Percentiles rank a stretch among this genome's conserved stretches.
phyloP scores from a whole-genome alignment of 2,888 invertebrate genomes.

The Lycaena phlaeas region DNA sequence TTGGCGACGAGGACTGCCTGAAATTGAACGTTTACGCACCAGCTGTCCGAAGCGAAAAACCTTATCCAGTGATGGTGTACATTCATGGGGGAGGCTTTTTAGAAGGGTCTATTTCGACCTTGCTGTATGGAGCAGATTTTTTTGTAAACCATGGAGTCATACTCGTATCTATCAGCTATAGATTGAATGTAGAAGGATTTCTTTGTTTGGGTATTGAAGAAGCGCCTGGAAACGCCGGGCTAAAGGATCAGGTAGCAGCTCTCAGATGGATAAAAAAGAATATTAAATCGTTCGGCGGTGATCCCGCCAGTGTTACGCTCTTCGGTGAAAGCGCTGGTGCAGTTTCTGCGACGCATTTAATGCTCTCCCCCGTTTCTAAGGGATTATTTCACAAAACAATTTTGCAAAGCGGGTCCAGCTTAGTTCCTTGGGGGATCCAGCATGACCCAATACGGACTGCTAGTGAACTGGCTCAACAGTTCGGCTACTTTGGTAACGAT shows the following conservation, averaged over 20 bases:
- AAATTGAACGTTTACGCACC: slow-evolving; percentile 55
- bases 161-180: slow-evolving; percentile 74
- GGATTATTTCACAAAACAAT: slow-evolving; percentile 57
- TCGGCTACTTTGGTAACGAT: slow-evolving; percentile 48
- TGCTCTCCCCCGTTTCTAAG: slow-evolving; percentile 44
- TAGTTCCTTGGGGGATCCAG: slow-evolving; percentile 54
- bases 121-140: slow-evolving; percentile 74
- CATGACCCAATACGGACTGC: slow-evolving; percentile 49
- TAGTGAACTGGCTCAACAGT: slow-evolving; percentile 39
- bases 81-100: slow-evolving; percentile 77
- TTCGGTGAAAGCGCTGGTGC: slow-evolving; percentile 65
- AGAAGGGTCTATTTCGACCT: slow-evolving; percentile 72
- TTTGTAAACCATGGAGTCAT: slow-evolving; percentile 72
- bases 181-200: slow-evolving; percentile 74
- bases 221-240: slow-evolving; percentile 77
- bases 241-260: slow-evolving; percentile 67
- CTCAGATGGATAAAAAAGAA: slow-evolving; percentile 53
- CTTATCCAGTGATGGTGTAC: slow-evolving; percentile 75
- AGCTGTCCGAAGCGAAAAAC: slow-evolving; percentile 23
- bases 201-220: slow-evolving; percentile 74
- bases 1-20: slow-evolving; percentile 50
- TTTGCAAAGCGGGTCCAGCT: slow-evolving; percentile 51
- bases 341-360: slow-evolving; percentile 48
- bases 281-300: slow-evolving; percentile 51
- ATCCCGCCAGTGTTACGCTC: slow-evolving; percentile 51